Evolutionary conservation across 2,113 vertebrate species (phyloP).

Genomic region (Sorex fumeus): DNA sequence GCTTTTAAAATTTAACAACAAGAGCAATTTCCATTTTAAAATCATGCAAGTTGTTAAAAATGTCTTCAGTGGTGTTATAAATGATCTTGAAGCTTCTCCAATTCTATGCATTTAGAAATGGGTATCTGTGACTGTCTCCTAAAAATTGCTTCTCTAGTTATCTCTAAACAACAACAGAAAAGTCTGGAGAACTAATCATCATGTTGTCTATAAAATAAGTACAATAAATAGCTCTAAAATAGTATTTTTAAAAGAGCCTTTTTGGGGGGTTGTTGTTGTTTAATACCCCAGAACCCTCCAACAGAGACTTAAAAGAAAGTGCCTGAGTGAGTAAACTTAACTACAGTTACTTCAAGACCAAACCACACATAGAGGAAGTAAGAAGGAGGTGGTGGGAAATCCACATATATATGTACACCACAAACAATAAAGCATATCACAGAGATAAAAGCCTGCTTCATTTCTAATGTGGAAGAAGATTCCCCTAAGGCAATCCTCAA

Average conservation of each 20-base stretch:
- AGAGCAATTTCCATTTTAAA: constrained; percentile 81
- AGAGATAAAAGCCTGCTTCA: neutral
- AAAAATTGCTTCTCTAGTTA: constrained; percentile 76
- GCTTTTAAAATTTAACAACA: constrained; percentile 79
- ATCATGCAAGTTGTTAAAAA: constrained; percentile 78
- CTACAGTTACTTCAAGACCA: constrained; percentile 58
- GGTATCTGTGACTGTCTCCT: constrained; percentile 65
- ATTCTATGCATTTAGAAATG: constrained; percentile 58
- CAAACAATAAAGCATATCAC: neutral
- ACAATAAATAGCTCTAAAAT: constrained; percentile 70
- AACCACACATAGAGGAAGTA: constrained; percentile 39
- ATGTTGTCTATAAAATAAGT: constrained; percentile 73
- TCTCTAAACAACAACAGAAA: constrained; percentile 46
- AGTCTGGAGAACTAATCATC: constrained; percentile 58
- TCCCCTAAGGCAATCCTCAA: neutral
- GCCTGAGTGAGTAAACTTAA: constrained; percentile 46
- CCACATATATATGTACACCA: neutral
- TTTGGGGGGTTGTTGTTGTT: constrained; percentile 62
- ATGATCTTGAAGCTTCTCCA: constrained; percentile 58
- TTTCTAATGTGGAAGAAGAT: neutral
- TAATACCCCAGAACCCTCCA: constrained; percentile 69
- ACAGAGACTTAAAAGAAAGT: constrained; percentile 70
- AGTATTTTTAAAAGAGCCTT: constrained; percentile 67
- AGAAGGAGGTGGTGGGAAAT: neutral
- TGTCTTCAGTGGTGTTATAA: constrained; percentile 66